A percentile compares a stretch with the other conserved stretches of the same genome.
Conservation (phyloP, 2,113 vertebrate species). For the Tapirus terrestris region DNA sequence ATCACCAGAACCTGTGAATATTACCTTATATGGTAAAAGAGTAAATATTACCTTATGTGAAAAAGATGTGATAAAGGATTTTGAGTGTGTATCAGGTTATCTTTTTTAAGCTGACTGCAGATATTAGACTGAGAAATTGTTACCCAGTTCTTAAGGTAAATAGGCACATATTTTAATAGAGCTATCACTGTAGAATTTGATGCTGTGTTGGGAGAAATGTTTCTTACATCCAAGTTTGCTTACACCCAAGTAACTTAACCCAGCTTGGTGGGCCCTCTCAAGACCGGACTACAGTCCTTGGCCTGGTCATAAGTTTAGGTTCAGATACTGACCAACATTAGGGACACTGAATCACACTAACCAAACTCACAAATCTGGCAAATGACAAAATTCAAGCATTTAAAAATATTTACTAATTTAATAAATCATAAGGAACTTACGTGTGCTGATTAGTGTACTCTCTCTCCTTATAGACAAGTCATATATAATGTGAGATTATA, state of each 20-base stretch:
- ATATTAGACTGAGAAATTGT: background rate
- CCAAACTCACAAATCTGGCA: background rate
- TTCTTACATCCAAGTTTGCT: conserved; percentile 15
- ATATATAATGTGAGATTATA: background rate
- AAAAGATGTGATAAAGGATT: conserved; percentile 44
- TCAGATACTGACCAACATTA: background rate
- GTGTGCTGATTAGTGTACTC: background rate
- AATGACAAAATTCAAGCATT: conserved; percentile 30
- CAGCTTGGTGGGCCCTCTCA: background rate
- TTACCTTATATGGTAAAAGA: background rate
- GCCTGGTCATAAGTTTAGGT: background rate
- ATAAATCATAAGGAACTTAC: background rate
- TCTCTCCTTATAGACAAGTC: background rate
- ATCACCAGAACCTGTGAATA: background rate
- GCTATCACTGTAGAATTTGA: background rate
- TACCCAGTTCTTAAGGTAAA: background rate
- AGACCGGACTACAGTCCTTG: background rate
- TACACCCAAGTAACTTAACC: background rate
- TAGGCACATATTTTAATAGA: background rate
- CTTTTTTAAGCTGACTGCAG: background rate
- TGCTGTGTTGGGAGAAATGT: background rate
- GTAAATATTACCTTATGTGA: background rate
- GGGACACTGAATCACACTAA: background rate
- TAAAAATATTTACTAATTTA: conserved; percentile 34
- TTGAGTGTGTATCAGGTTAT: background rate